These are phyloP conservation scores for Amiota mariae DNA, from an alignment of 2,888 invertebrate species.

Conservation along the genomic window DNA sequence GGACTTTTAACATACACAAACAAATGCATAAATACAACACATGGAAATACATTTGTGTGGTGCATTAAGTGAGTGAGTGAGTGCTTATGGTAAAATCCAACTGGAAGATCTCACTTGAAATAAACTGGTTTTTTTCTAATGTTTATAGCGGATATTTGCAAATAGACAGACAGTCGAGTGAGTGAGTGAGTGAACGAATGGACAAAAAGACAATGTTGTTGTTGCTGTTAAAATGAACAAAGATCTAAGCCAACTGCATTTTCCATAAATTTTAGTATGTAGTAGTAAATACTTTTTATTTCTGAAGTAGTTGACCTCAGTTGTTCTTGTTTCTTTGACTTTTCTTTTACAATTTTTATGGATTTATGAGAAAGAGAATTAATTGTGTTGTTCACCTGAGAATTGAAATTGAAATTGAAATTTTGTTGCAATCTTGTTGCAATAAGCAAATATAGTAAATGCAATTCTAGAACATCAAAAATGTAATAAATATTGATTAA, in stretches of 20 bases:
- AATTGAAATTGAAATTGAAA: constrained; percentile 13
- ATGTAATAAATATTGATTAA: no score
- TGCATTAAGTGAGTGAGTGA: not conserved
- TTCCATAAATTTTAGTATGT: not conserved
- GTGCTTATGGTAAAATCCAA: not conserved
- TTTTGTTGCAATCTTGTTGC: constrained; percentile 10
- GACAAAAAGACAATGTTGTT: not conserved
- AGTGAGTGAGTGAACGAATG: not conserved
- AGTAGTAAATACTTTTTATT: no score
- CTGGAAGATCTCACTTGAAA: constrained; percentile 6
- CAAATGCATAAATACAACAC: not conserved
- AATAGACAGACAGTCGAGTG: constrained; percentile 3
- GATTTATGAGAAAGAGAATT: no score
- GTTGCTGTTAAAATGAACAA: not conserved
- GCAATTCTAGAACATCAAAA: not conserved
- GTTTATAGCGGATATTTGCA: constrained; percentile 24
- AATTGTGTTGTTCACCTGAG: not conserved
- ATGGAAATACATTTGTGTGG: not conserved
- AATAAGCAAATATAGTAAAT: no score
- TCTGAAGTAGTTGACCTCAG: constrained; percentile 16
- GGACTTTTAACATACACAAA: constrained; percentile 17
- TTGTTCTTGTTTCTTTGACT: constrained; percentile 7
- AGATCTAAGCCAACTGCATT: constrained; percentile 17
- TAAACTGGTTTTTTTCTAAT: constrained; percentile 10
- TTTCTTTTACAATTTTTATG: no score